Evolutionary conservation across 1,140 invertebrate genomes (phyloP).

Genomic region (Cydia strobilella): DNA sequence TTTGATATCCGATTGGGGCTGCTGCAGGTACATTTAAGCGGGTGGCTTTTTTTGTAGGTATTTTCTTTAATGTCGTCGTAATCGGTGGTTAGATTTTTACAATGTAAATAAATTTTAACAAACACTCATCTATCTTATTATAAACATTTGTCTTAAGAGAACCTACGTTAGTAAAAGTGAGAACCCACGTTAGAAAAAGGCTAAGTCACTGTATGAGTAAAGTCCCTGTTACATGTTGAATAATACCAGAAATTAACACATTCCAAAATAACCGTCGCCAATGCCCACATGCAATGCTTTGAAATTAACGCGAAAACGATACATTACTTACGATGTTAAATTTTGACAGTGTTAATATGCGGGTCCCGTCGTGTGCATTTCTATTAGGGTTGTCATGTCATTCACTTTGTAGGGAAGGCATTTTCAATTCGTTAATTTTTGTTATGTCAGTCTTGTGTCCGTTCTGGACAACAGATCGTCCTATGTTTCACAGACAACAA

Average conservation of each 20-base stretch:
- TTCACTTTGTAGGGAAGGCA: not conserved
- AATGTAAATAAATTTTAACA: too few species aligned
- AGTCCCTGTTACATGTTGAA: not conserved
- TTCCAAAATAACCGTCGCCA: slow-evolving; percentile 18
- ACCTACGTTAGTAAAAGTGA: too few species aligned
- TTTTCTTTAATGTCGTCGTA: not conserved
- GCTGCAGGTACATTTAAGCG: not conserved
- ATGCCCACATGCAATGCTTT: slow-evolving; percentile 6
- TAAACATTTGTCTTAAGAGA: not conserved
- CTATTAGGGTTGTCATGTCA: not conserved
- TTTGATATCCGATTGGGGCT: slow-evolving; percentile 6
- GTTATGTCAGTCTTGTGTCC: not conserved
- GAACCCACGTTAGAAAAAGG: too few species aligned
- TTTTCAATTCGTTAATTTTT: not conserved
- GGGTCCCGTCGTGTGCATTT: not conserved
- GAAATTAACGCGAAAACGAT: slow-evolving; percentile 28
- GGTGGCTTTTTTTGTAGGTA: not conserved
- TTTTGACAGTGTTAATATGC: slow-evolving; percentile 30
- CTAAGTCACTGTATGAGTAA: not conserved
- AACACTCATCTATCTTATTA: not conserved
- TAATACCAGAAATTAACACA: slow-evolving; percentile 23
- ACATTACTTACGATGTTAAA: slow-evolving; percentile 23
- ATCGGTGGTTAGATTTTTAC: not conserved
- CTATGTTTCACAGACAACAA: too few species aligned
- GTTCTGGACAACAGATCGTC: too few species aligned